Conservation (phyloP, 2,113 vertebrate species). For the Corvus cornix region DNA sequence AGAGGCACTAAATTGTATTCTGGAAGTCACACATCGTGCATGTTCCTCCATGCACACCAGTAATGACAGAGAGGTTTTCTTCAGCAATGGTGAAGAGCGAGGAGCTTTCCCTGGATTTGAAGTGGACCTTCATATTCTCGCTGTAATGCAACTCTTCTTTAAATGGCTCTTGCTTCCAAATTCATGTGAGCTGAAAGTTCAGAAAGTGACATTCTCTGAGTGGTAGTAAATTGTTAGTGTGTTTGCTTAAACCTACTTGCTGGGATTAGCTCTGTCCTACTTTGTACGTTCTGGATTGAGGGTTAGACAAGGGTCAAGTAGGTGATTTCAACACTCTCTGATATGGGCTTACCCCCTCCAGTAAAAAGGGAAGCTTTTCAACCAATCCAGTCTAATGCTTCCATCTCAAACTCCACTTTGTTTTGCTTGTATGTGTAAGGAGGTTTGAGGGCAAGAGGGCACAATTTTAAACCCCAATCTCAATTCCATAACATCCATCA, state of each 20-base stretch:
- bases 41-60: not conserved
- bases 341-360: constrained; percentile 53
- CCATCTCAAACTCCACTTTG: constrained; percentile 59
- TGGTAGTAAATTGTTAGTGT: constrained; percentile 21
- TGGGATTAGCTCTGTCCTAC: constrained; percentile 72
- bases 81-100: not conserved
- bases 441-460: constrained; percentile 61
- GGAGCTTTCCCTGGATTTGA: not conserved
- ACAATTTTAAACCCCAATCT: constrained; percentile 61
- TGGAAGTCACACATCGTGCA: not conserved
- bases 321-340: constrained; percentile 75
- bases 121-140: not conserved
- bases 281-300: constrained; percentile 62
- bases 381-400: constrained; percentile 26
- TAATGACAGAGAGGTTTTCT: not conserved
- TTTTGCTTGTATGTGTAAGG: constrained; percentile 67
- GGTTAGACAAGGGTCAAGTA: constrained; percentile 78
- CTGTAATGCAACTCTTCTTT: not conserved
- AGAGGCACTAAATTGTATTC: not conserved
- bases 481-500: constrained; percentile 67
- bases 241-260: constrained; percentile 76
- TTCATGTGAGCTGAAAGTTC: not conserved
- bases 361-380: constrained; percentile 56
- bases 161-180: constrained; percentile 2
- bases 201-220: not conserved